phyloP scores from a whole-genome alignment of 2,888 invertebrate species.

The Acronicta alni region DNA sequence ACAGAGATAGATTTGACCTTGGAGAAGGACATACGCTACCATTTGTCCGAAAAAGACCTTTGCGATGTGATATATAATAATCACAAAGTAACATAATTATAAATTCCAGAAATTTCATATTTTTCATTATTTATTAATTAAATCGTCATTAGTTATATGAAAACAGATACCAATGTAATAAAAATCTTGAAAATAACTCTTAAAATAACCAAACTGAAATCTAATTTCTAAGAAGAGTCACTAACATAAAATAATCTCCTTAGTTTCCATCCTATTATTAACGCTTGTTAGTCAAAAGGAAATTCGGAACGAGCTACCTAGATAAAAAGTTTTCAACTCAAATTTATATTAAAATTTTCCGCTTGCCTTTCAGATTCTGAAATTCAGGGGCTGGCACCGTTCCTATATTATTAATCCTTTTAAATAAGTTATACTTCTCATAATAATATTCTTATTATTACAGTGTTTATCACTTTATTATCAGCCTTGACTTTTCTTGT shows the following conservation, averaged over 20 bases:
- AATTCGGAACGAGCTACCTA: slow-evolving; percentile 18
- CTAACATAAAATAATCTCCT: slow-evolving; percentile 6
- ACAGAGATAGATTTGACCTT: too few species aligned
- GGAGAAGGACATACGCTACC: too few species aligned
- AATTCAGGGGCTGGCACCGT: slow-evolving; percentile 10
- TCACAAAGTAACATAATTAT: too few species aligned
- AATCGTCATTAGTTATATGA: too few species aligned
- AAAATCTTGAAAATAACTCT: background rate
- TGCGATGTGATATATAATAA: too few species aligned
- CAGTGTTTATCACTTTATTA: too few species aligned
- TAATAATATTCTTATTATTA: too few species aligned
- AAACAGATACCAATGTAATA: too few species aligned
- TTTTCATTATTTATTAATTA: too few species aligned
- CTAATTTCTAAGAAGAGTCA: slow-evolving; percentile 2
- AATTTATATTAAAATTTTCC: slow-evolving; percentile 47
- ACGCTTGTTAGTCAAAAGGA: slow-evolving; percentile 19
- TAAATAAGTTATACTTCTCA: background rate
- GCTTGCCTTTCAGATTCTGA: slow-evolving; percentile 22
- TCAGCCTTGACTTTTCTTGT: too few species aligned
- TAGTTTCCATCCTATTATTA: slow-evolving; percentile 11
- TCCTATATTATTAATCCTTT: slow-evolving; percentile 16
- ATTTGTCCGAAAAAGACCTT: too few species aligned
- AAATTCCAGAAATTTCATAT: too few species aligned
- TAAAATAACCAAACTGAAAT: background rate
- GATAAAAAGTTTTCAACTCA: slow-evolving; percentile 36